Base-by-base conservation (phyloP, 2,113 vertebrate genomes). In the Hiodon alosoides region DNA sequence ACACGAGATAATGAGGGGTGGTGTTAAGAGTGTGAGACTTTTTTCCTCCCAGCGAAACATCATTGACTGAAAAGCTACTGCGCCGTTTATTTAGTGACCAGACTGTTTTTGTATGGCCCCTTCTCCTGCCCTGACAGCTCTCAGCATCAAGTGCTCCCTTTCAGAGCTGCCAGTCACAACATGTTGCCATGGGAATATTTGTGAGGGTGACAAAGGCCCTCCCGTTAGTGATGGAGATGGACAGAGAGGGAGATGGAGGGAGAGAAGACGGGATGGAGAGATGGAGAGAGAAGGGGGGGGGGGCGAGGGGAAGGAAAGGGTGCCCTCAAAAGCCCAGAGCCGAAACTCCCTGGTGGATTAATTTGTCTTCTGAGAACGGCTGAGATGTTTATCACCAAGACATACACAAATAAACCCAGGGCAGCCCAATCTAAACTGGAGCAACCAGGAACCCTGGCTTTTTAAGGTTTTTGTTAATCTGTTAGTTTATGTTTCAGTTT, bases 351-450 rank as follows among this genome's bases (percentile, higher is more conserved):
- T 74, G 78, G 78, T 84, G 76, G 87, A 89, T 92, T 85, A 85
- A 85, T 88, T 89, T 86, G 81, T 85, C 84, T 88, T 87, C 77
- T 80, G 83, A 81, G 87, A 89, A 85, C 72, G 80, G 82, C 78
- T 86, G 84, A 85, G 82, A 85, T 80, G 81, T 87, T 89, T 89
- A 88, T 86, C 87, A 85, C 89, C 76, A 71, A 74, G 78, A 81
- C 52, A 55, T 81, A 83, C 68, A 83, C 85, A 88, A 89, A 89
- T 84, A 87, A 75, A 85, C 82, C 5, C 72, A 79, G 80, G 67
- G 83, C 76, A 54, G 69, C 69, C 76, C 67, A 82, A 81, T 88
- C 82, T 80, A 82, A 81, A 84, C 77, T 80, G 82, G 82, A 87
- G 87, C 79, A 78, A 85, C 79, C 59, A 74, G 84, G 84, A 79